Percentiles rank a stretch among this genome's conserved stretches.
These are phyloP conservation scores for Crocuta crocuta DNA, from an alignment of 2,113 vertebrate species.

Conservation along the genomic window DNA sequence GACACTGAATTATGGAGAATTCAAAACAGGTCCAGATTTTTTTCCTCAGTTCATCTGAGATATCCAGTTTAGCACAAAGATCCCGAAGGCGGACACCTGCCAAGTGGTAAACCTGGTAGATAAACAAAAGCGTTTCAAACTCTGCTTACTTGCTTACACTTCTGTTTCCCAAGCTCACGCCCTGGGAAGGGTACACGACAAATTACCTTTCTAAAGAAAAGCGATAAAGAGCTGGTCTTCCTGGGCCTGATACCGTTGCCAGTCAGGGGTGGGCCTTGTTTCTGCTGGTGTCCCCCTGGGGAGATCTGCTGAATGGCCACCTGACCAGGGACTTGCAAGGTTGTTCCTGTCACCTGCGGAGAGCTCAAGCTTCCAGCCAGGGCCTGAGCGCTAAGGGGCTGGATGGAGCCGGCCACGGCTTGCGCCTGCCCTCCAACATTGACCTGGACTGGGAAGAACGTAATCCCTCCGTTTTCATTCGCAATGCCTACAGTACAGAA, in stretches of 20 bases:
- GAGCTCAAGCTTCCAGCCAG: conserved; percentile 84
- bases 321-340: conserved; percentile 86
- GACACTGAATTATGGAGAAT: conserved; percentile 88
- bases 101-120: conserved; percentile 88
- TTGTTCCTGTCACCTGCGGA: conserved; percentile 83
- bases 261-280: conserved; percentile 56
- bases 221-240: conserved; percentile 85
- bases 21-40: conserved; percentile 93
- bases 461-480: conserved; percentile 95
- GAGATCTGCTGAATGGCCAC: conserved; percentile 83
- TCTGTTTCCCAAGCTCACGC: not conserved
- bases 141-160: not conserved
- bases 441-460: conserved; percentile 91
- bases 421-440: conserved; percentile 89
- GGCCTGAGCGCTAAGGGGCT: conserved; percentile 88
- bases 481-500: conserved; percentile 89
- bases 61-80: conserved; percentile 89
- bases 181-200: not conserved
- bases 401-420: conserved; percentile 87
- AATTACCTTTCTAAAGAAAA: conserved; percentile 91
- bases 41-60: conserved; percentile 87
- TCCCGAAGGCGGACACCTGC: conserved; percentile 90
- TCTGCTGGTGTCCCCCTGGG: conserved; percentile 83
- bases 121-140: conserved; percentile 21
- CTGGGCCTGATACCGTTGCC: conserved; percentile 42